Base-by-base conservation (phyloP, 1,140 invertebrate species). In the Habropoda laboriosa region DNA sequence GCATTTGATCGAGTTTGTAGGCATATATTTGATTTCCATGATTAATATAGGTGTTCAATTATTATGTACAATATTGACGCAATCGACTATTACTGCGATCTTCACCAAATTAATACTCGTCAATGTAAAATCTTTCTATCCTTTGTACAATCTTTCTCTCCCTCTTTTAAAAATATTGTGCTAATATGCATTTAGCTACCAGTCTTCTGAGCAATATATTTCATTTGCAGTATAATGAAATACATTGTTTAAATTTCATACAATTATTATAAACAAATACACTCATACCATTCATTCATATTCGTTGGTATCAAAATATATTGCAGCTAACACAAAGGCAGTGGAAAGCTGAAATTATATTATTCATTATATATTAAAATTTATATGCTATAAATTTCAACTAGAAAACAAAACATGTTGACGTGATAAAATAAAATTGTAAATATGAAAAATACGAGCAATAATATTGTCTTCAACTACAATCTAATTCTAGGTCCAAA, bases 331-430 rank as follows among this genome's bases (percentile, higher is more conserved):
- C 13, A 16, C 6, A 18, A 42, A 27, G 16, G 6, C 30, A 47
- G 16, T 68, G 63, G 35, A 45, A 18, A 76, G 13, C 45, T 40
- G 13, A 24, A 30, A 21, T 49, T 38, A 38, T 30, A 27, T 18
- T 49, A 58, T n/a, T 12, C n/a, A 58, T 47, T 77, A 32, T 51
- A 57, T 68, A 57, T 70, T 77, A 77, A 45, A 42, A 49, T 77
- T 32, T 76, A 38, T 32, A 24, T 10, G 27, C 16, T 30, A 77
- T 77, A 77, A 70, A 77, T 70, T 76, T 70, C 18, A 77, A 77
- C n/a, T 30, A 70, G 38, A 57, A 77, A 77, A 77, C 64, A 77
- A 49, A 77, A 77, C 64, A 70, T 60, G 27, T 35, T 18, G 45
- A 3, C 0, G 6, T 5, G 24, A 1, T 16, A 16, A 49, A 24